A percentile compares a stretch with the other conserved stretches of the same genome.
phyloP scores from a whole-genome alignment of 2,113 vertebrate species.

The Rhabdornis inornatus region DNA sequence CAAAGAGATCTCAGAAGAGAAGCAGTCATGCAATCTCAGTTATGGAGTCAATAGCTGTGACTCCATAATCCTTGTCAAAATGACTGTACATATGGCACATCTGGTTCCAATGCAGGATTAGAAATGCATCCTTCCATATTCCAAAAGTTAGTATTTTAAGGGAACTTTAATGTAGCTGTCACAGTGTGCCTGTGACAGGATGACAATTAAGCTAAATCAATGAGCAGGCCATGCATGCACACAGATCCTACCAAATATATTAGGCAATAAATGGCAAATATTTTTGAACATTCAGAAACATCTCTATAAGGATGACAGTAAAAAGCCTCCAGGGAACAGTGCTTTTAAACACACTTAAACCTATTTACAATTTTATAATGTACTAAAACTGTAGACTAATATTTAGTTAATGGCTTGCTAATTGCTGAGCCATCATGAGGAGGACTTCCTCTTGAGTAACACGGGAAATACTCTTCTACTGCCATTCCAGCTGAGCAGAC shows the following conservation, averaged over 20 bases:
- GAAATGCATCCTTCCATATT: slow-evolving; percentile 24
- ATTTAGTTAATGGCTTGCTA: slow-evolving; percentile 8
- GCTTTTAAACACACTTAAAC: background rate
- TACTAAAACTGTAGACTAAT: background rate
- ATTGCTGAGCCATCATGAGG: background rate
- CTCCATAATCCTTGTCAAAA: slow-evolving; percentile 40
- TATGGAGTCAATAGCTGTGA: slow-evolving; percentile 29
- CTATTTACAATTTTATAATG: background rate
- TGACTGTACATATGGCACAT: slow-evolving; percentile 35
- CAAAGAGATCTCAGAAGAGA: slow-evolving; percentile 26
- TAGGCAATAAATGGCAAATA: background rate
- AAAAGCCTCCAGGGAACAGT: background rate
- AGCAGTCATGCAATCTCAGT: background rate
- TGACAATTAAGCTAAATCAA: slow-evolving; percentile 4
- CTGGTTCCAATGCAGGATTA: slow-evolving; percentile 34
- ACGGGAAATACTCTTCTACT: background rate
- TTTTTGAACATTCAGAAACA: slow-evolving; percentile 15
- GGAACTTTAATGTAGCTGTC: slow-evolving; percentile 1
- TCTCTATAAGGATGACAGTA: background rate
- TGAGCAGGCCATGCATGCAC: background rate
- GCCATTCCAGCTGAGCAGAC: background rate
- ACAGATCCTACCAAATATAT: background rate
- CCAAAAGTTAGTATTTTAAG: slow-evolving; percentile 41
- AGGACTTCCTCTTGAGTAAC: background rate
- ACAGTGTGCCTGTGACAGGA: background rate